A percentile compares a stretch with the other conserved stretches of the same genome.
Evolutionary conservation across 2,113 vertebrate genomes (phyloP).

Genomic region (Prochilodus magdalenae): DNA sequence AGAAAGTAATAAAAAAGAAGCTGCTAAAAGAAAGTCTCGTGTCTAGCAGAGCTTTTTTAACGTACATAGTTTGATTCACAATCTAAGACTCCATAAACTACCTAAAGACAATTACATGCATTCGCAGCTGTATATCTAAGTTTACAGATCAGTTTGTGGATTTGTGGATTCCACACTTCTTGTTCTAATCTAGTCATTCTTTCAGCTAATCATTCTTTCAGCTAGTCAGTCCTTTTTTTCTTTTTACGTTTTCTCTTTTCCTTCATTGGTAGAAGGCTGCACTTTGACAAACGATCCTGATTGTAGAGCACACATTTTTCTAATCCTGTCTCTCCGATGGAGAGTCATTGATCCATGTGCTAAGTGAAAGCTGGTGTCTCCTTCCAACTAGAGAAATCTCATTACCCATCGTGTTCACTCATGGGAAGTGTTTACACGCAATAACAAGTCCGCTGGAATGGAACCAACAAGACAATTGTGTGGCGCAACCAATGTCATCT

Average conservation of each 20-base stretch:
- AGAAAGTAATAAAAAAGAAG: too few species aligned
- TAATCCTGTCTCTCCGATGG: conserved; percentile 22
- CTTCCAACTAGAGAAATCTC: conserved; percentile 53
- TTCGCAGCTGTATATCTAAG: too few species aligned
- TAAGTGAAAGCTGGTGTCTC: conserved; percentile 49
- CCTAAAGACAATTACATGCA: too few species aligned
- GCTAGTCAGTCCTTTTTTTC: not conserved
- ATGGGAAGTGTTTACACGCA: conserved; percentile 43
- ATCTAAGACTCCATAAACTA: too few species aligned
- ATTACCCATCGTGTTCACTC: conserved; percentile 41
- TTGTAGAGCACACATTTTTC: conserved; percentile 23
- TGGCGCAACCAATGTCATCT: conserved; percentile 5
- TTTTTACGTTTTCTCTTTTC: not conserved
- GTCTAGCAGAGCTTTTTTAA: too few species aligned
- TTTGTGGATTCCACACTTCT: too few species aligned
- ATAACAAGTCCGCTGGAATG: conserved; percentile 42
- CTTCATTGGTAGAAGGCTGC: not conserved
- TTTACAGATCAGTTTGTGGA: too few species aligned
- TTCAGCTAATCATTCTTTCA: too few species aligned
- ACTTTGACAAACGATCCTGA: conserved; percentile 17
- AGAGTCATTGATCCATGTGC: conserved; percentile 48
- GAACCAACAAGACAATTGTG: conserved; percentile 43
- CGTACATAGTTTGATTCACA: too few species aligned
- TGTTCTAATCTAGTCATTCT: not conserved
- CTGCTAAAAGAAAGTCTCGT: too few species aligned